Percentiles rank a stretch among this genome's conserved stretches.
phyloP scores from a whole-genome alignment of 1,140 invertebrate genomes.

The Archivesica marissinica region DNA sequence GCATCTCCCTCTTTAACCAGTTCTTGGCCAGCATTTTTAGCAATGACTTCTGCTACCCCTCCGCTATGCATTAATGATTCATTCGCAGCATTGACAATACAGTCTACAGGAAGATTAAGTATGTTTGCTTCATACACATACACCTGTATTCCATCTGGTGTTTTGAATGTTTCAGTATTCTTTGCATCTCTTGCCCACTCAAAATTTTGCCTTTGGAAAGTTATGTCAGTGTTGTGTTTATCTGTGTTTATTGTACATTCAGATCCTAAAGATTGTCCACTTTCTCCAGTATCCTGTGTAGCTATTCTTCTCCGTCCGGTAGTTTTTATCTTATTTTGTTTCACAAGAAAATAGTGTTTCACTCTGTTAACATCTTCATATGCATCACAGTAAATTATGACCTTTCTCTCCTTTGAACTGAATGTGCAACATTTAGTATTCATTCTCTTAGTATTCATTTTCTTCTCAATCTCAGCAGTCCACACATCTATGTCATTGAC shows the following conservation, averaged over 20 bases:
- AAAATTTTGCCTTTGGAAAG: no score
- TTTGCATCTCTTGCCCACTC: neutral
- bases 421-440: neutral
- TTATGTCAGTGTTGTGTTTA: neutral
- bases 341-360: neutral
- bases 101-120: constrained; percentile 92
- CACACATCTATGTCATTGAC: neutral
- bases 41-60: constrained; percentile 93
- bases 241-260: neutral
- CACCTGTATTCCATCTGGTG: constrained; percentile 49
- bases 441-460: no score
- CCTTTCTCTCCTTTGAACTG: neutral
- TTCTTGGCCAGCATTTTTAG: constrained; percentile 59
- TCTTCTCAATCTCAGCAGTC: neutral
- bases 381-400: neutral
- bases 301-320: neutral
- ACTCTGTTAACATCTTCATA: neutral
- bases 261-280: neutral
- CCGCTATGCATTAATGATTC: constrained; percentile 90
- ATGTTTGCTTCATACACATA: constrained; percentile 88
- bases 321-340: neutral
- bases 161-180: neutral
- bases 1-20: constrained; percentile 60
- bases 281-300: neutral
- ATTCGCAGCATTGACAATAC: constrained; percentile 96